phyloP scores from a whole-genome alignment of 2,113 vertebrate genomes.

The Nyctereutes procyonoides region DNA sequence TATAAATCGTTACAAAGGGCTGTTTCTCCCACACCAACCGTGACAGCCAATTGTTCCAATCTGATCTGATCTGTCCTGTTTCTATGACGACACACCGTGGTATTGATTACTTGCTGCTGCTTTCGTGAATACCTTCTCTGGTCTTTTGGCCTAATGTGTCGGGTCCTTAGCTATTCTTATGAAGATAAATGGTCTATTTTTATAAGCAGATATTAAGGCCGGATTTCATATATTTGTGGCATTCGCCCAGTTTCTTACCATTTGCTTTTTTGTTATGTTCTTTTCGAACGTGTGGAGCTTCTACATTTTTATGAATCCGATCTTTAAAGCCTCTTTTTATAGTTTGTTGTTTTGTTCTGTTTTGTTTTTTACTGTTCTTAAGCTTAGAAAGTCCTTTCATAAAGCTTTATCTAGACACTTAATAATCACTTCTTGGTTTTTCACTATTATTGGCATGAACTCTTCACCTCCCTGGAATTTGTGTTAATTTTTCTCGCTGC shows the following conservation, averaged over 20 bases:
- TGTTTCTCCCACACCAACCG: background rate
- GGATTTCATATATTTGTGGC: background rate
- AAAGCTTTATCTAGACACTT: slow-evolving; percentile 2
- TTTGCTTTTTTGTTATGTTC: background rate
- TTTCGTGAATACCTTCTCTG: background rate
- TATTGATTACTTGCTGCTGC: background rate
- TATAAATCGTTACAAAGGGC: background rate
- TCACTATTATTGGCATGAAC: background rate
- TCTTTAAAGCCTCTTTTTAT: slow-evolving; percentile 16
- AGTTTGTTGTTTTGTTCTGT: background rate
- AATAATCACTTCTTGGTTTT: background rate
- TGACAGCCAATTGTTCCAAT: background rate
- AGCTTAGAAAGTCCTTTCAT: background rate
- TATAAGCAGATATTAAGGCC: background rate
- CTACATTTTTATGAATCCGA: background rate
- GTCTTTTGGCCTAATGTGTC: background rate
- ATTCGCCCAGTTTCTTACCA: background rate
- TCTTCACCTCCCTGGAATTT: slow-evolving; percentile 29
- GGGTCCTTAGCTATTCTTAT: background rate
- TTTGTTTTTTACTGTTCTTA: background rate
- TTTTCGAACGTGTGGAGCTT: background rate
- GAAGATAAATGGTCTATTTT: background rate
- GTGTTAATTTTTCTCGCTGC: slow-evolving; percentile 3
- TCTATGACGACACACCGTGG: background rate
- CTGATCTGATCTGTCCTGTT: background rate